phyloP scores from a whole-genome alignment of 2,888 invertebrate species.

The Mesorhabditis belari region DNA sequence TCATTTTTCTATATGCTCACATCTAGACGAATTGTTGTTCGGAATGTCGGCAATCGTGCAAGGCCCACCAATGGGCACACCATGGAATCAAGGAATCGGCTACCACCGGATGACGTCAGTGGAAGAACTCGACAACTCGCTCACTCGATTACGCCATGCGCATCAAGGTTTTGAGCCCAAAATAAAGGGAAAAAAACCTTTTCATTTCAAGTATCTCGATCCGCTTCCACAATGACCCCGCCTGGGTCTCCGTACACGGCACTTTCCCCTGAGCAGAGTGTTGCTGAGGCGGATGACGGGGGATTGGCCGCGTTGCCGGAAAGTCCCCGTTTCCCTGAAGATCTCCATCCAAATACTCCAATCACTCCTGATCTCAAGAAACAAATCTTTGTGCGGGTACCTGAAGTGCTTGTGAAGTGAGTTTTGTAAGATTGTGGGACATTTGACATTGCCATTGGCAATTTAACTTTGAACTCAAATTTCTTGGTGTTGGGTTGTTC shows the following conservation, averaged over 20 bases:
- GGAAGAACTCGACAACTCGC: background rate
- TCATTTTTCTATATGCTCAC: no score
- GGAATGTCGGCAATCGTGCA: background rate
- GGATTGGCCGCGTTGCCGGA: background rate
- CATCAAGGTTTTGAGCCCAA: no score
- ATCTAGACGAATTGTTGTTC: no score
- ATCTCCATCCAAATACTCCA: background rate
- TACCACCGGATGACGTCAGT: background rate
- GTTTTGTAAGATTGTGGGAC: background rate
- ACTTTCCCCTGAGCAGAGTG: background rate
- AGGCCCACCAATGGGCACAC: no score
- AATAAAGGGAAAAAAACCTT: no score
- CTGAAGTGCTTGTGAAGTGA: background rate
- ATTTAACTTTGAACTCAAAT: no score
- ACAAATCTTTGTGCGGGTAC: background rate
- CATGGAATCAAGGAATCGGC: background rate
- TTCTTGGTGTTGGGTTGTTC: no score
- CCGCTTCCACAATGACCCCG: background rate
- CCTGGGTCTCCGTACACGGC: background rate
- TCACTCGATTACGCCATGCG: background rate
- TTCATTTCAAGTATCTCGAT: no score
- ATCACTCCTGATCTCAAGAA: background rate
- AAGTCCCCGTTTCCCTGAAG: background rate
- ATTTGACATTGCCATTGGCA: no score
- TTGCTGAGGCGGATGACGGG: background rate